Conservation (phyloP, 2,797 vertebrate species). For the Myripristis jacobus region DNA sequence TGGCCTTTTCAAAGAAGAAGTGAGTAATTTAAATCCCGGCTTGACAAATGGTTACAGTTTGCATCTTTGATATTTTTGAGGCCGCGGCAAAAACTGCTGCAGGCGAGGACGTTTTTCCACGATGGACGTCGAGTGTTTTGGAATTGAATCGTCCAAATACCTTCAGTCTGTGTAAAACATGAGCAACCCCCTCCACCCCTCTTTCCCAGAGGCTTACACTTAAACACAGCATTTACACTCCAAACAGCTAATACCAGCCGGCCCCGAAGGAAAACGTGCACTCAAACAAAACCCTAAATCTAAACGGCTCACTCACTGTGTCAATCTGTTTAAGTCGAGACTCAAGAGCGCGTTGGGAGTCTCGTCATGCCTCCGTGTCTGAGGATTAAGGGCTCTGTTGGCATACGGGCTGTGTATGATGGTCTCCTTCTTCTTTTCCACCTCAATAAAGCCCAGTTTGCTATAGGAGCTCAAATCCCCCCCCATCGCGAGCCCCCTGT, state of each 20-base stretch:
- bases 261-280: constrained; percentile 22
- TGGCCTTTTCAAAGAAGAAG: too few species aligned
- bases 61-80: too few species aligned
- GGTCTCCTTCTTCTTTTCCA: constrained; percentile 47
- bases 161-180: background rate
- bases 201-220: constrained; percentile 19
- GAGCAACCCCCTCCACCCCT: constrained; percentile 18
- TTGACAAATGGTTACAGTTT: too few species aligned
- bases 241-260: constrained; percentile 35
- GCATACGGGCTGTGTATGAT: constrained; percentile 52
- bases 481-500: constrained; percentile 40
- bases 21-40: too few species aligned
- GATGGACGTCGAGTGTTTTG: constrained; percentile 30
- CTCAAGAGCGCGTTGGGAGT: constrained; percentile 63
- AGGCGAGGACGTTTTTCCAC: background rate
- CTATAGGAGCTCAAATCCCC: constrained; percentile 51
- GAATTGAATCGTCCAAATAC: constrained; percentile 33
- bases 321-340: constrained; percentile 62
- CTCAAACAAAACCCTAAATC: constrained; percentile 50
- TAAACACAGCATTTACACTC: constrained; percentile 45
- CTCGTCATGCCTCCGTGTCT: constrained; percentile 69
- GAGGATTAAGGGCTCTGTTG: constrained; percentile 76
- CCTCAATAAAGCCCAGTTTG: constrained; percentile 48
- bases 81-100: background rate
- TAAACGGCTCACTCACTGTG: constrained; percentile 65